Conservation (phyloP, 1,140 invertebrate genomes). For the Archivesica marissinica region DNA sequence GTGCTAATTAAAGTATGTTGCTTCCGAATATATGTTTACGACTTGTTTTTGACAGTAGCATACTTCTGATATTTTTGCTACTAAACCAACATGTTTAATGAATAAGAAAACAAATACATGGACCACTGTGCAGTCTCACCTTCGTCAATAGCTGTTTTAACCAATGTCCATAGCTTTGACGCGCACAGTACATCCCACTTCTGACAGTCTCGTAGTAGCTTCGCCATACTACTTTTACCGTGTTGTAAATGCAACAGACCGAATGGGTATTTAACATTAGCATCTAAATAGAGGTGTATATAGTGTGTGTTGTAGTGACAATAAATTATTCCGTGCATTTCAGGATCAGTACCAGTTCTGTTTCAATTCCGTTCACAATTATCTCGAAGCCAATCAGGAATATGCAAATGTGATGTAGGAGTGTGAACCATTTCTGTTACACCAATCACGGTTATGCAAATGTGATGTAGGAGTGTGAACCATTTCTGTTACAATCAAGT, state of each 20-base stretch:
- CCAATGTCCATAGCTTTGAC: too few relatives aligned
- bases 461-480: not conserved
- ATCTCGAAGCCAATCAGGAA: not conserved
- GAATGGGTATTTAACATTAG: not conserved
- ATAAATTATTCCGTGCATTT: not conserved
- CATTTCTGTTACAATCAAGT: too few relatives aligned
- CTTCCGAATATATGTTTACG: not conserved
- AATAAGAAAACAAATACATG: too few relatives aligned
- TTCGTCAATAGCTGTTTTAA: too few relatives aligned
- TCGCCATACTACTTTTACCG: not conserved
- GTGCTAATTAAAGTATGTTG: not conserved
- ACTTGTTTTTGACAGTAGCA: too few relatives aligned
- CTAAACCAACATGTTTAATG: too few relatives aligned
- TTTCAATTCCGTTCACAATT: not conserved
- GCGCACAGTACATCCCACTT: not conserved
- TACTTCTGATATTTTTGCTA: too few relatives aligned
- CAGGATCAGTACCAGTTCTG: conserved; percentile 4
- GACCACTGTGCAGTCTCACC: too few relatives aligned
- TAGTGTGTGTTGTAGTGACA: not conserved
- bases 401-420: not conserved
- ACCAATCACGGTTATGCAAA: not conserved
- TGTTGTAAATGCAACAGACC: not conserved
- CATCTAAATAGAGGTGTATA: not conserved
- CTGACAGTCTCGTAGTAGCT: not conserved
- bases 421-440: too few relatives aligned